A percentile compares a stretch with the other conserved stretches of the same genome.
phyloP scores from a whole-genome alignment of 1,140 invertebrate species.

The Diorhabda sublineata region DNA sequence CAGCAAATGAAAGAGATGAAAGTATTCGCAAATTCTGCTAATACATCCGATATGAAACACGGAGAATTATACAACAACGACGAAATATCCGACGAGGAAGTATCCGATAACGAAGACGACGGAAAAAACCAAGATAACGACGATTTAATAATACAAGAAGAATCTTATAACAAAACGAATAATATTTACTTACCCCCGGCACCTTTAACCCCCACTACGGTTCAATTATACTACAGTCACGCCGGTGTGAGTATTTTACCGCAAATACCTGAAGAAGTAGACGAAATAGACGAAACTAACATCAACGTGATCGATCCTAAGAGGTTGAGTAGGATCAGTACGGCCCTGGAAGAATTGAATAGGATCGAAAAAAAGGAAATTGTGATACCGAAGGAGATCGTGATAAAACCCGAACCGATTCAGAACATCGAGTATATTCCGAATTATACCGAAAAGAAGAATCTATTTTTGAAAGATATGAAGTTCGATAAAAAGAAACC shows the following conservation, averaged over 20 bases:
- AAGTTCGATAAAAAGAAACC: constrained; percentile 16
- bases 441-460: constrained; percentile 19
- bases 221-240: constrained; percentile 29
- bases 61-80: constrained; percentile 7
- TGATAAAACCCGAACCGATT: constrained; percentile 13
- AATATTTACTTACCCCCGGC: not conserved
- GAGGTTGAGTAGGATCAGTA: constrained; percentile 33
- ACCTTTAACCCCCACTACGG: constrained; percentile 21
- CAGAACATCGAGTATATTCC: constrained; percentile 27
- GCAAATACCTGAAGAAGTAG: constrained; percentile 37
- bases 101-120: constrained; percentile 1
- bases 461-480: constrained; percentile 22
- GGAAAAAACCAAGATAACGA: constrained; percentile 5
- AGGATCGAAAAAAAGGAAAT: constrained; percentile 10
- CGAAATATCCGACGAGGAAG: constrained; percentile 8
- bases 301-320: constrained; percentile 30
- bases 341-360: constrained; percentile 32
- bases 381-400: constrained; percentile 11
- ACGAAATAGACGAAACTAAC: constrained; percentile 24
- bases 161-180: not conserved
- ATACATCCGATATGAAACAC: constrained; percentile 1
- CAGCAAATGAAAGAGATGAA: constrained; percentile 31
- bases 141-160: not conserved
- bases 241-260: constrained; percentile 33
- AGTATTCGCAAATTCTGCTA: constrained; percentile 8